Evolutionary conservation across 2,797 vertebrate species (phyloP), one percentile per base, ranked within the genome.

Genomic region (Molossus molossus): DNA sequence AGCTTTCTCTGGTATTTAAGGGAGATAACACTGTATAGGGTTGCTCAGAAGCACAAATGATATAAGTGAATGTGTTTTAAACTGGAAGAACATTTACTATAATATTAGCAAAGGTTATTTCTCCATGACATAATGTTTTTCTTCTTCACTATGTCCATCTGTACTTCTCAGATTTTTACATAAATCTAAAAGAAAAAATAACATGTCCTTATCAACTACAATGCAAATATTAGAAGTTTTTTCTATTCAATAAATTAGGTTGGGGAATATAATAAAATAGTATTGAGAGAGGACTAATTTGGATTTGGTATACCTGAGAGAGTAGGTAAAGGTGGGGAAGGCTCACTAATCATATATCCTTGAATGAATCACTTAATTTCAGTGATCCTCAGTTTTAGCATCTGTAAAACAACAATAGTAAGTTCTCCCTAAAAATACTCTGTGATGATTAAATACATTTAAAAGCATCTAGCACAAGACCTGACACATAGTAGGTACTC

Each of bases 311-410:
- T 20, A 83, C 1, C 20, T 87, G n/a, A 87, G n/a, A 72, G 55
- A 77, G 10, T 21, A 87, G 45, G n/a, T 37, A 75, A 67, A 8
- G 11, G 50, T 62, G 27, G 53, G 45, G 9, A 91, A 91, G 53
- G 67, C 3, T 18, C 27, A 88, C n/a, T 79, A 94, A 21, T n/a
- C 50, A 55, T 18, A 82, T 37, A 57, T 73, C 21, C 40, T 65
- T 92, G 50, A 95, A 84, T 48, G 18, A 87, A 17, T 85, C n/a
- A 83, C 20, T 94, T 69, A 60, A 91, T 12, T 17, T 93, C 60
- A 87, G 9, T 84, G 53, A 82, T 55, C 11, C 50, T 93, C 55
- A 27, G 48, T 79, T 96, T 80, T 62, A 60, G 57, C 67, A 29
- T 50, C 65, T 81, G 6, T 77, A 64, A 92, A 95, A 57, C 11